Evolutionary conservation across 2,113 vertebrate species (phyloP), one percentile per base, ranked within the genome.

Genomic region (Apistogramma diplotaenia): DNA sequence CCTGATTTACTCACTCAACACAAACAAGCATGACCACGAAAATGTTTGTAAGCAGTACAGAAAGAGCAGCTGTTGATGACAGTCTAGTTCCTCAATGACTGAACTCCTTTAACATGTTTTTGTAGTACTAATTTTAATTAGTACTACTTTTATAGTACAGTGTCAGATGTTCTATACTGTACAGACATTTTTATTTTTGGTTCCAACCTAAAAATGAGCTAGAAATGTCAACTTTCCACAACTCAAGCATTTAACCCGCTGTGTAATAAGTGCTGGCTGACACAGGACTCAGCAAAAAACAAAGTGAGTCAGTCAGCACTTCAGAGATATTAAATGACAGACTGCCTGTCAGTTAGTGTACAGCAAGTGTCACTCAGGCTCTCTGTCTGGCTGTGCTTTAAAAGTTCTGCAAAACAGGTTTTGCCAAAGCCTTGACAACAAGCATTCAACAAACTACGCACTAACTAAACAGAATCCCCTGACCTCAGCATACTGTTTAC

Each of bases 261-360:
- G 46, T 74, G 29, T 60, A 49, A 62, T 70, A 49, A 61, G 83
- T 73, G 12, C 75, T 84, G 62, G 21, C 67, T 35, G 76, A 77
- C 60, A 57, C 78, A 23, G 58, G 56, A 81, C 37, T 9, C 8
- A 78, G 70, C 1, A 23, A 18, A 67, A 60, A 58, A 77, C 60
- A 74, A 62, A 85, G 61, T 4, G 19, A 70, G 71, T 59, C 55
- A 57, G 79, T 88, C 79, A 85, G 81, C 76, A 65, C 76, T 60
- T 83, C 25, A 62, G 78, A 80, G 76, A 79, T 55, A 31, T 87
- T 67, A 79, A 70, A 70, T 59, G 83, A 85, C 80, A 76, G 72
- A 84, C 74, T 56, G 77, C 25, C 84, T 55, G 78, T 79, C 85
- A 84, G 65, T 85, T 70, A 84, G 54, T 1, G 6, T 27, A 59